Conservation (phyloP, 1,140 invertebrate species). For the Schlechtendalia chinensis region DNA sequence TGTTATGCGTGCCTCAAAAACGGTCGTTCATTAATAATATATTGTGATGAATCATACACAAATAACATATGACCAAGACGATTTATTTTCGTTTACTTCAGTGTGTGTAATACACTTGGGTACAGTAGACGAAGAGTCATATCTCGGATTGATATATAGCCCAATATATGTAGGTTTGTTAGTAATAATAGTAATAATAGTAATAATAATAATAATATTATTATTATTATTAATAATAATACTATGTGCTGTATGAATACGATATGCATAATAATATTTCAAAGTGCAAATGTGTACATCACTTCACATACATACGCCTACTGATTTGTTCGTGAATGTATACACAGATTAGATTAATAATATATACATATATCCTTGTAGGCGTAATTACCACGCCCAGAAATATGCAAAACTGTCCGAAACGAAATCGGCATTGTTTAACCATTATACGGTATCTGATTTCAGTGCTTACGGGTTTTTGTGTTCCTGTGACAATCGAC, state of each 20-base stretch:
- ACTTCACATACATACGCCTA: background rate
- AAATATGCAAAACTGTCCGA: constrained; percentile 29
- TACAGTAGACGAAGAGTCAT: too few relatives aligned
- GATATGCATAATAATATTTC: too few relatives aligned
- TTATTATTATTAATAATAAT: too few relatives aligned
- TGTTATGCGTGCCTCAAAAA: background rate
- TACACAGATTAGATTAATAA: constrained; percentile 1
- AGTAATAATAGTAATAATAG: too few relatives aligned
- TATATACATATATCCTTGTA: background rate
- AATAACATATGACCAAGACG: background rate
- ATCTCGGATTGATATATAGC: too few relatives aligned
- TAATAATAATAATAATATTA: too few relatives aligned
- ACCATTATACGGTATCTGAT: constrained; percentile 2
- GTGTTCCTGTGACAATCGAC: background rate
- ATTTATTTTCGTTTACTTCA: too few relatives aligned
- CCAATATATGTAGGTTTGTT: too few relatives aligned
- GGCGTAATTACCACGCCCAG: constrained; percentile 37
- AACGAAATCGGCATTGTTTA: constrained; percentile 33
- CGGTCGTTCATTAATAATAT: background rate
- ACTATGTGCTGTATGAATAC: too few relatives aligned
- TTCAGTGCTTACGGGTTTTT: background rate
- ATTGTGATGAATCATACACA: background rate
- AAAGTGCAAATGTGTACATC: too few relatives aligned
- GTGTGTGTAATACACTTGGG: too few relatives aligned
- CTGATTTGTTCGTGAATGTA: background rate